Conservation (phyloP, 2,797 vertebrate species). For the Tenualosa thibaudeaui region DNA sequence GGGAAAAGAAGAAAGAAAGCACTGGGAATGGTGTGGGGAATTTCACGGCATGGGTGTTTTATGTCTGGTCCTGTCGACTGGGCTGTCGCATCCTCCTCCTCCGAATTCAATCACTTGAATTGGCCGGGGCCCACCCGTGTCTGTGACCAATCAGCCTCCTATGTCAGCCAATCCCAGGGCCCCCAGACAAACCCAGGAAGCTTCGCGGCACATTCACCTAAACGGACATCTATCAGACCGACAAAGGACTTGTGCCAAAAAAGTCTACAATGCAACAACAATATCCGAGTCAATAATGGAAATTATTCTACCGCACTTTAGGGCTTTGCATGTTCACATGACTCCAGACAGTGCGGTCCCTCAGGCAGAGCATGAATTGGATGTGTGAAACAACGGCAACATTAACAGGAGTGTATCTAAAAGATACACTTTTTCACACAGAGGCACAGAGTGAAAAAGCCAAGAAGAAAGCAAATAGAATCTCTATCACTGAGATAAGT, state of each 20-base stretch:
- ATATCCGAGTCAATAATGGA: constrained; percentile 6
- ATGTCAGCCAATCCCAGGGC: background rate
- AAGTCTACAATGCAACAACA: background rate
- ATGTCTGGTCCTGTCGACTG: constrained; percentile 1
- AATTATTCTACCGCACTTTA: background rate
- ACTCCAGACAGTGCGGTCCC: background rate
- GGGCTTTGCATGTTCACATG: background rate
- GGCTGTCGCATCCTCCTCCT: background rate
- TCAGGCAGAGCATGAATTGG: constrained; percentile 4
- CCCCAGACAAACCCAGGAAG: background rate
- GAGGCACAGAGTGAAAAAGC: background rate
- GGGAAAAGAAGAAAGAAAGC: background rate
- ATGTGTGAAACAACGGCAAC: background rate
- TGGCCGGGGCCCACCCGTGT: background rate
- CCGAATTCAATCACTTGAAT: constrained; percentile 2
- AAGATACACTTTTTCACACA: background rate
- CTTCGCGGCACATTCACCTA: background rate
- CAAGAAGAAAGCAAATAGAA: constrained; percentile 3
- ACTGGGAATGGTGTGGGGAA: background rate
- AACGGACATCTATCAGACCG: background rate
- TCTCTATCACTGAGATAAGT: background rate
- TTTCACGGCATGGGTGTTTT: background rate
- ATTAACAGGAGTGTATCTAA: background rate
- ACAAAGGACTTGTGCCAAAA: background rate
- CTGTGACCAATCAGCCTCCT: background rate